A percentile compares a stretch with the other conserved stretches of the same genome.
These are phyloP conservation scores for Salvelinus alpinus DNA, from an alignment of 2,113 vertebrate species.

Conservation along the genomic window DNA sequence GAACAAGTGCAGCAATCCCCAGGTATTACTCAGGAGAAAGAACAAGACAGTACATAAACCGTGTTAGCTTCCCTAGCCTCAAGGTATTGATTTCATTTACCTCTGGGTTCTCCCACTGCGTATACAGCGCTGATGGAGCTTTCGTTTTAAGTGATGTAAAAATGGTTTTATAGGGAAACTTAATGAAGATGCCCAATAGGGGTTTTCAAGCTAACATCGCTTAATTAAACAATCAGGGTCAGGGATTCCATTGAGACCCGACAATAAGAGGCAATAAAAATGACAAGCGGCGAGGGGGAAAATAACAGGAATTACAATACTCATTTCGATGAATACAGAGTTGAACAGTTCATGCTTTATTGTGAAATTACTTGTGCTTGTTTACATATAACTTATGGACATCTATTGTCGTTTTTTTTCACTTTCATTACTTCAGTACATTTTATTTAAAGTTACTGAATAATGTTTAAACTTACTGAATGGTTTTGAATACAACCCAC, in stretches of 20 bases:
- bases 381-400: no score
- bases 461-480: neutral
- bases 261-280: slow-evolving; percentile 40
- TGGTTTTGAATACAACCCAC: neutral
- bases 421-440: neutral
- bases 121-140: slow-evolving; percentile 38
- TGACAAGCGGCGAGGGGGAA: slow-evolving; percentile 38
- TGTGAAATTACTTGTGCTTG: neutral
- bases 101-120: slow-evolving; percentile 38
- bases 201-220: slow-evolving; percentile 38
- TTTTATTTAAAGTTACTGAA: neutral
- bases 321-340: no score
- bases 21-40: slow-evolving; percentile 54
- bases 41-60: slow-evolving; percentile 57
- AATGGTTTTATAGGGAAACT: slow-evolving; percentile 50
- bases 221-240: slow-evolving; percentile 55
- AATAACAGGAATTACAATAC: neutral
- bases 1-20: slow-evolving; percentile 28
- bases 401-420: neutral
- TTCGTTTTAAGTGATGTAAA: slow-evolving; percentile 48
- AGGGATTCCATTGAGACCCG: slow-evolving; percentile 18
- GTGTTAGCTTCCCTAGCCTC: slow-evolving; percentile 51
- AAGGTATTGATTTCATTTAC: slow-evolving; percentile 65
- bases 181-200: slow-evolving; percentile 48
- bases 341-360: no score